Conservation (phyloP, 2,797 vertebrate genomes). For the Vultur gryphus region DNA sequence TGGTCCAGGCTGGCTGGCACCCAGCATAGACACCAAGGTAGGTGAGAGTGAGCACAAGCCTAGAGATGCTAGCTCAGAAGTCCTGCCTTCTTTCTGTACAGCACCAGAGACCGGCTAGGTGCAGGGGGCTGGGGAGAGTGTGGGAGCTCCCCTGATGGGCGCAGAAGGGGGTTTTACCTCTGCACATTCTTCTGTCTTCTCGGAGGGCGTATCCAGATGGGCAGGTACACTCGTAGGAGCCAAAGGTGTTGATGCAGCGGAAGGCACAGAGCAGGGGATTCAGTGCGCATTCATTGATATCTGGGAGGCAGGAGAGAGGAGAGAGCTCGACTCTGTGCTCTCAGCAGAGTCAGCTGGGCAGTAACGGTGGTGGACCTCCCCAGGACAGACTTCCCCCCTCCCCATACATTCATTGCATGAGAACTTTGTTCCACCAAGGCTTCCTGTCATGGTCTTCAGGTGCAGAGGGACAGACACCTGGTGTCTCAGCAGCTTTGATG, state of each 20-base stretch:
- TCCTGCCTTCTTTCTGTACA: background rate
- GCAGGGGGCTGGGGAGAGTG: rapidly evolving
- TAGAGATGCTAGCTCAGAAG: background rate
- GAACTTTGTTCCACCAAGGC: background rate
- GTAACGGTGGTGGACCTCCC: background rate
- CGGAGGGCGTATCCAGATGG: slow-evolving; percentile 87
- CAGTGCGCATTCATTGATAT: slow-evolving; percentile 90
- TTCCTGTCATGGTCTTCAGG: background rate
- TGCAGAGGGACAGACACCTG: background rate
- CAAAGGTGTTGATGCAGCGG: slow-evolving; percentile 92
- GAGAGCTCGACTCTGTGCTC: background rate
- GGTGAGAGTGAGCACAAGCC: background rate
- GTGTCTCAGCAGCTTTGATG: background rate
- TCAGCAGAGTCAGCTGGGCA: background rate
- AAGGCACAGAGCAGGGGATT: slow-evolving; percentile 95
- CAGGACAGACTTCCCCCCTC: background rate
- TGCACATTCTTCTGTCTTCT: slow-evolving; percentile 91
- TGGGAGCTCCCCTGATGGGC: background rate
- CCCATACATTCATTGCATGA: rapidly evolving
- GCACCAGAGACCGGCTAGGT: background rate
- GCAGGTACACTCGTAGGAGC: slow-evolving; percentile 92
- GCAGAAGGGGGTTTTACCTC: slow-evolving; percentile 78
- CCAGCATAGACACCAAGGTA: rapidly evolving
- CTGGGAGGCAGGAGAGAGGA: slow-evolving; percentile 56
- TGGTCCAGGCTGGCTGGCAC: background rate